Conservation (phyloP, 2,113 vertebrate genomes). For the Neodon shergylaensis region DNA sequence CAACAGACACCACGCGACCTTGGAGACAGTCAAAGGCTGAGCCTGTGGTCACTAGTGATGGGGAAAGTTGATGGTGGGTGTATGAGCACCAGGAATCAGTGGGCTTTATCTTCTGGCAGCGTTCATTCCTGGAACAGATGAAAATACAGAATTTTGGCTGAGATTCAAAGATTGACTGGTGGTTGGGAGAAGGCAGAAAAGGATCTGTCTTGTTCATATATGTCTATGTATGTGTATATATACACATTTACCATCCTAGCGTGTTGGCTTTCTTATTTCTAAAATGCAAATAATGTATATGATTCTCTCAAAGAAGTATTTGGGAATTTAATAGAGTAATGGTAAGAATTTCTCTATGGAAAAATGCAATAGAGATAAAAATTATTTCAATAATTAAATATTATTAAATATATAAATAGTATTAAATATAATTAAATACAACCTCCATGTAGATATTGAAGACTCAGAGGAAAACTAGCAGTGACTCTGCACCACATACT, state of each 20-base stretch:
- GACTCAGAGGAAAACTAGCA: slow-evolving; percentile 22
- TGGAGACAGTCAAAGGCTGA: slow-evolving; percentile 27
- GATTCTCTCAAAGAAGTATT: slow-evolving; percentile 35
- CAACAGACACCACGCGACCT: slow-evolving; percentile 21
- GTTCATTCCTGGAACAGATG: slow-evolving; percentile 60
- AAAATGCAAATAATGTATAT: slow-evolving; percentile 35
- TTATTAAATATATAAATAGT: not conserved
- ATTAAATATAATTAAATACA: not conserved
- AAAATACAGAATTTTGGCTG: slow-evolving; percentile 51
- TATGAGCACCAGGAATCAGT: slow-evolving; percentile 52
- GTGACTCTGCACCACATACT: not conserved
- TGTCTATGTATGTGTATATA: not conserved
- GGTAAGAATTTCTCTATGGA: slow-evolving; percentile 40
- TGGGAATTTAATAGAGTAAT: slow-evolving; percentile 40
- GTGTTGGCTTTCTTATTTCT: slow-evolving; percentile 55
- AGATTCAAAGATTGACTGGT: slow-evolving; percentile 15
- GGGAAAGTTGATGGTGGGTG: slow-evolving; percentile 21
- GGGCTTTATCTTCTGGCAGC: slow-evolving; percentile 56
- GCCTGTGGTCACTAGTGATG: slow-evolving; percentile 45
- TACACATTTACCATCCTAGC: slow-evolving; percentile 7
- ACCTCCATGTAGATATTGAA: not conserved
- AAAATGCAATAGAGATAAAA: slow-evolving; percentile 41
- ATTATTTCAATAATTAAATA: slow-evolving; percentile 56
- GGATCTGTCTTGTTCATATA: slow-evolving; percentile 20
- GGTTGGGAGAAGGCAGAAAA: not conserved